A percentile compares a stretch with the other conserved stretches of the same genome.
Conservation (phyloP, 2,888 invertebrate genomes). For the Gymnocheta viridis region DNA sequence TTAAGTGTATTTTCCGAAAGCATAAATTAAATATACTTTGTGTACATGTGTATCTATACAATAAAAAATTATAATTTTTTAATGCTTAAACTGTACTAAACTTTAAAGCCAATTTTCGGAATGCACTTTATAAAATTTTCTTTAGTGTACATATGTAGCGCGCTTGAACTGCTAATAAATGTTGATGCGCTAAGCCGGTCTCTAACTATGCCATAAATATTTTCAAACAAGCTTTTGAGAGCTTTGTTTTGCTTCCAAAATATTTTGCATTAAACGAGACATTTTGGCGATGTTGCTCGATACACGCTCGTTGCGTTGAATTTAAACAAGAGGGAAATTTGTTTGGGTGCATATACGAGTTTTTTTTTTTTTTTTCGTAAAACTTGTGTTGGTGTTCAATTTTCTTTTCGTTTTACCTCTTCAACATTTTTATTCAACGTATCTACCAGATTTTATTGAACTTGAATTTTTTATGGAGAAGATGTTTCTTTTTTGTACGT, state of each 20-base stretch:
- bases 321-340: conserved; percentile 51
- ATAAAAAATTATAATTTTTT: no score
- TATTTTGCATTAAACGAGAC: conserved; percentile 39
- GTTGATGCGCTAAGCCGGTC: conserved; percentile 19
- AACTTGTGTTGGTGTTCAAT: conserved; percentile 50
- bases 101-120: background rate
- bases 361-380: background rate
- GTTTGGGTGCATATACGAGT: conserved; percentile 30
- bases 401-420: conserved; percentile 6
- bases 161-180: background rate
- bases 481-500: conserved; percentile 21
- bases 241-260: conserved; percentile 40
- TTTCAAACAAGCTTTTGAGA: conserved; percentile 44
- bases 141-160: background rate
- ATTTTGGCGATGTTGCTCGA: conserved; percentile 35
- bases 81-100: no score
- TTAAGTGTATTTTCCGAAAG: no score
- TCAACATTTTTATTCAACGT: background rate
- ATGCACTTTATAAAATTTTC: background rate
- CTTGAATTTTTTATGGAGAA: conserved; percentile 21
- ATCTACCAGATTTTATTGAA: conserved; percentile 12
- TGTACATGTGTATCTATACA: no score
- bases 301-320: conserved; percentile 23
- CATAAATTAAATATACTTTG: no score
- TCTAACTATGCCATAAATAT: conserved; percentile 13